These are phyloP conservation scores for Eutolmus rufibarbis DNA, from an alignment of 2,888 invertebrate genomes.

Conservation along the genomic window DNA sequence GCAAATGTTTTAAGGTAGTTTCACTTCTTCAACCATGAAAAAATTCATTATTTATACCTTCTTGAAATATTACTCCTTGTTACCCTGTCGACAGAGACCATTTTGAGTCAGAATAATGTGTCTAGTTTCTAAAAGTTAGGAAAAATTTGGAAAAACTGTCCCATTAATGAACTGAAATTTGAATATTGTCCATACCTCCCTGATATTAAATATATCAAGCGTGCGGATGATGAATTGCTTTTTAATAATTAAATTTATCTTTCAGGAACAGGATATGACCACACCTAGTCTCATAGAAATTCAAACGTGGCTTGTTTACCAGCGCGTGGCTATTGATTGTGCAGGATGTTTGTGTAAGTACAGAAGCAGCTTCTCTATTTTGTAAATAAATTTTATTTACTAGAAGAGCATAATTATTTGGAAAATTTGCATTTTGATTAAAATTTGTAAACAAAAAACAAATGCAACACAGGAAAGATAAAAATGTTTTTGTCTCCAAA, in stretches of 20 bases:
- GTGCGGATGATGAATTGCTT: background rate
- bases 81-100: no score
- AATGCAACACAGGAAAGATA: background rate
- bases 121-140: background rate
- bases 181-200: background rate
- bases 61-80: no score
- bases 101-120: background rate
- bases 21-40: background rate
- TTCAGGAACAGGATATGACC: slow-evolving; percentile 44
- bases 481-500: background rate
- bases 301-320: slow-evolving; percentile 50
- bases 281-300: slow-evolving; percentile 48
- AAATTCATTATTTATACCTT: background rate
- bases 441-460: background rate
- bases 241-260: background rate
- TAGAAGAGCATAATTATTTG: background rate
- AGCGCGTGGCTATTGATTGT: slow-evolving; percentile 50
- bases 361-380: background rate
- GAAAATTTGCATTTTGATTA: background rate
- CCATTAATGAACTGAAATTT: background rate
- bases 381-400: background rate
- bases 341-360: slow-evolving; percentile 51
- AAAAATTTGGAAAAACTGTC: background rate
- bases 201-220: background rate
- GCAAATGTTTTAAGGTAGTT: no score